Base-by-base conservation (phyloP, 2,113 vertebrate species). In the Nibea coibor region DNA sequence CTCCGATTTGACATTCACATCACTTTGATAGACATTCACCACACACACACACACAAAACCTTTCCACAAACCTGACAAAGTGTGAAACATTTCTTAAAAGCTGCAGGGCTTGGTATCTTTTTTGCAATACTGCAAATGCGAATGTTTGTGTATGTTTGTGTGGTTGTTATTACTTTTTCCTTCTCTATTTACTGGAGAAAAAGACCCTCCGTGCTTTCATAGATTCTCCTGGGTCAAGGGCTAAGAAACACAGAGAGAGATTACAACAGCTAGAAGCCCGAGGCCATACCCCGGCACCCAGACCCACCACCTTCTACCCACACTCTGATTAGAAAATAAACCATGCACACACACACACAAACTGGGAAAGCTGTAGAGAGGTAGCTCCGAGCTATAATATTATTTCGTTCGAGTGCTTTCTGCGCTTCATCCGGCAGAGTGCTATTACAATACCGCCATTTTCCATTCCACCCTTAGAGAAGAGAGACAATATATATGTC, bases 351-450 rank as follows among this genome's bases (percentile, higher is more conserved):
- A 84, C 81, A 75, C 62, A 77, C 75, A 68, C 65, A 82, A 77
- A 78, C 78, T 57, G 53, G 56, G 31, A 78, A 35, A 69, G 90
- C 72, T 78, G 64, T 78, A 67, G 71, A 91, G 81, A 85, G 76
- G 84, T 92, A 87, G 91, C 93, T 93, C 78, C 75, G 24, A 93
- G 93, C 92, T 83, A 94, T 87, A 87, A 92, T 90, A 91, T 90
- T 64, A 90, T 93, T 93, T 93, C 71, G 81, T 93, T 90, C 39
- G 58, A 94, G 91, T 88, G 89, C 80, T 87, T 89, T 92, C 88
- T 87, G 83, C 73, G 74, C 89, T 89, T 86, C 84, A 90, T 85
- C 85, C 82, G 31, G 85, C 87, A 89, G 85, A 90, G 78, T 82
- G 89, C 90, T 87, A 92, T 94, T 93, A 93, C 76, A 85, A 85